phyloP scores from a whole-genome alignment of 1,140 invertebrate genomes.

The Aphaenogaster rudis region DNA sequence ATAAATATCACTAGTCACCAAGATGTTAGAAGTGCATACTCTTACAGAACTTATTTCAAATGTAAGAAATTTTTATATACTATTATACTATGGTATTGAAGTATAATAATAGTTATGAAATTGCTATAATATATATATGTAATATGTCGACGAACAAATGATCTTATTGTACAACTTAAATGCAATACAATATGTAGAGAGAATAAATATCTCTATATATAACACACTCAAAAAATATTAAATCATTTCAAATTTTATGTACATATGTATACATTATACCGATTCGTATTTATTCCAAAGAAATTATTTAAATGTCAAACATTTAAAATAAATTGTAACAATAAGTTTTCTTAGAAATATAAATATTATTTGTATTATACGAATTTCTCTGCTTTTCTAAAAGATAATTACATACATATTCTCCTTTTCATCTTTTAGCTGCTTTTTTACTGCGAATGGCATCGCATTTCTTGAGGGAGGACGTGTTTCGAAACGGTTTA shows the following conservation, averaged over 20 bases:
- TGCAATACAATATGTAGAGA: too few relatives aligned
- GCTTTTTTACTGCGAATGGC: slow-evolving; percentile 88
- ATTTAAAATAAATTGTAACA: not conserved
- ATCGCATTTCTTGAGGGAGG: slow-evolving; percentile 85
- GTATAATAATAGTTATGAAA: not conserved
- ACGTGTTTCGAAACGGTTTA: slow-evolving; percentile 85
- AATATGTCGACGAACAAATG: not conserved
- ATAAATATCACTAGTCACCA: slow-evolving; percentile 5
- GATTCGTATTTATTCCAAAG: too few relatives aligned
- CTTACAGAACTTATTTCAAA: slow-evolving; percentile 11
- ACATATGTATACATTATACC: too few relatives aligned
- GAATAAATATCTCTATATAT: too few relatives aligned
- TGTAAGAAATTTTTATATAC: slow-evolving; percentile 5
- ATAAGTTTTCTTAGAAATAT: not conserved
- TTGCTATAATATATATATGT: not conserved
- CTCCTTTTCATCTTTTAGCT: slow-evolving; percentile 76
- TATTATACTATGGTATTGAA: not conserved
- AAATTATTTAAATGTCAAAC: not conserved
- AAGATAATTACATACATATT: not conserved
- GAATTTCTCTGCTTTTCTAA: not conserved
- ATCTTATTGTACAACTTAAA: not conserved
- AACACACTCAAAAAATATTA: too few relatives aligned
- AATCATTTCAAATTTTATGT: too few relatives aligned
- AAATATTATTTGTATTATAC: not conserved
- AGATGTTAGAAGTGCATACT: not conserved